Percentiles rank a stretch among this genome's conserved stretches.
phyloP scores from a whole-genome alignment of 1,140 invertebrate species.

The Bombus pascuorum region DNA sequence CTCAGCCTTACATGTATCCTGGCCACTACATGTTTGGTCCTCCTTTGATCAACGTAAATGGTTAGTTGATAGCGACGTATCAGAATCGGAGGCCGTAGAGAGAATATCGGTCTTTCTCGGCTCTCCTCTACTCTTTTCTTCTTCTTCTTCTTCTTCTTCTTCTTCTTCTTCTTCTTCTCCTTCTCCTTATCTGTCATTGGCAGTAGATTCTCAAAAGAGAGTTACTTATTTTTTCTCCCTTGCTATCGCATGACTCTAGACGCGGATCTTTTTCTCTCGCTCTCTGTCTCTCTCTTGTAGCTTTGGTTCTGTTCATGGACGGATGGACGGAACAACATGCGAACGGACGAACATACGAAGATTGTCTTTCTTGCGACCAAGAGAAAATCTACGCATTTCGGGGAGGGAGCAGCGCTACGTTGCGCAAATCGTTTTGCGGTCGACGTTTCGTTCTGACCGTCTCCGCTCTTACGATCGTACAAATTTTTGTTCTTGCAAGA shows the following conservation, averaged over 20 bases:
- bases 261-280: not conserved
- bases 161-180: too few species aligned
- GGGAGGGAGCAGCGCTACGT: constrained; percentile 49
- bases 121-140: not conserved
- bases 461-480: accelerated
- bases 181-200: not conserved
- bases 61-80: constrained; percentile 73
- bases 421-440: not conserved
- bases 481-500: too few species aligned
- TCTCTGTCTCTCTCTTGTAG: constrained; percentile 46
- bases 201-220: not conserved
- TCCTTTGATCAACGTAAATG: constrained; percentile 81
- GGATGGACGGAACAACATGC: constrained; percentile 67
- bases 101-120: not conserved
- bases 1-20: constrained; percentile 80
- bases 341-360: constrained; percentile 47
- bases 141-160: too few species aligned
- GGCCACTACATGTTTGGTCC: constrained; percentile 82
- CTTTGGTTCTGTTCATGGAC: constrained; percentile 64
- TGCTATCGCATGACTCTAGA: constrained; percentile 43
- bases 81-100: not conserved
- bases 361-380: constrained; percentile 41
- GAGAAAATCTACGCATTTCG: constrained; percentile 45
- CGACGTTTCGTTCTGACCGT: too few species aligned
- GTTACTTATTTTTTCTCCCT: not conserved